Conservation (phyloP, 23 tunicate genomes). For the Ascidia mentula region DNA sequence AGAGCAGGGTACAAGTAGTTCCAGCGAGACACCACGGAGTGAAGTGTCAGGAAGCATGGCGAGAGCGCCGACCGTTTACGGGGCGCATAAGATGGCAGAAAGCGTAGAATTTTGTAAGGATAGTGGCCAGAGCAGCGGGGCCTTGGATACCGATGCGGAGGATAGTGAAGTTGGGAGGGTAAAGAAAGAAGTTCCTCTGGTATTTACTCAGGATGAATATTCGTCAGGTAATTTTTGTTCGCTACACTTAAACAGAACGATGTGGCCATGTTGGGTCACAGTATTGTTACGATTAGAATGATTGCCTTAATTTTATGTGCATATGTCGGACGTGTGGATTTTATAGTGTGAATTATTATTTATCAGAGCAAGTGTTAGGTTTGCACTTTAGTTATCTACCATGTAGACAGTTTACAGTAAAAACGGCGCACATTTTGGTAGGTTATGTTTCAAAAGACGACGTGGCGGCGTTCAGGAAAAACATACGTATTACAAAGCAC, state of each 20-base stretch:
- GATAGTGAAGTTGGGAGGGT: neutral
- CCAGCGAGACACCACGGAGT: neutral
- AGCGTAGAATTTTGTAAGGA: neutral
- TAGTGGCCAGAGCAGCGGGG: constrained; percentile 3
- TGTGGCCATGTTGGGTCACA: too few species aligned
- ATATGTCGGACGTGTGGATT: too few species aligned
- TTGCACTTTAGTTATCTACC: too few species aligned
- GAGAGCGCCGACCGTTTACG: neutral
- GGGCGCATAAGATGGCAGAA: neutral
- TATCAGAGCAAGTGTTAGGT: too few species aligned
- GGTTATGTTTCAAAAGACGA: constrained; percentile 1
- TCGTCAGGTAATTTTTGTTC: constrained; percentile 2
- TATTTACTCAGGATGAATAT: neutral
- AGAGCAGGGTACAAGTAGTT: neutral
- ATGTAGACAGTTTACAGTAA: neutral
- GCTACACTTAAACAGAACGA: too few species aligned
- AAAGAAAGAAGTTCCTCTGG: neutral
- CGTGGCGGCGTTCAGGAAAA: neutral
- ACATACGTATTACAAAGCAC: neutral
- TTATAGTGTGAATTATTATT: too few species aligned
- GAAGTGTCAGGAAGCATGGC: neutral
- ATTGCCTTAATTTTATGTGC: too few species aligned
- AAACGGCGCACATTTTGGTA: neutral
- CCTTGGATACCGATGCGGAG: neutral
- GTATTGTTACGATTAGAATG: too few species aligned